Base-by-base conservation (phyloP, 2,888 invertebrate genomes). In the Biston stratarius region DNA sequence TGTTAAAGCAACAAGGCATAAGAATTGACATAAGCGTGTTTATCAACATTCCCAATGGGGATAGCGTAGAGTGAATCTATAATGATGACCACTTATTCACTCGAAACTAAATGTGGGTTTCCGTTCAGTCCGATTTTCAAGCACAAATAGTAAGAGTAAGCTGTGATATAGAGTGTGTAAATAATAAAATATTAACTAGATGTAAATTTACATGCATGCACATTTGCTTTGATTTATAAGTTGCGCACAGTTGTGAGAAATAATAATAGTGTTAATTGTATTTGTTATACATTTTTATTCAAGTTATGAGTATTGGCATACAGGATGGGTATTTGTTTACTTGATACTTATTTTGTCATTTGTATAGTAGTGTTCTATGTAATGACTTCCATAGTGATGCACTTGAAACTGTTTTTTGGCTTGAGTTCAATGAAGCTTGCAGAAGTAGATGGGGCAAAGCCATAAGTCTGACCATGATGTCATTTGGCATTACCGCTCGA, bases 101-200 rank as follows among this genome's bases (percentile, higher is more conserved):
- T 42, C 42, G n/a, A 42, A 11, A 42, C 44, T 44, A n/a, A 44
- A 11, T 47, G 47, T 48, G 47, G 33, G 34, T 51, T 58, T 36
- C 33, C 47, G 15, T 58, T 36, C 49, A 34, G 36, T 70, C 66
- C 42, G 58, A 59, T 71, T 53, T 62, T 67, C 51, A 57, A 58
- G 82, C 83, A 83, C 78, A 83, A 80, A 77, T 86, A 85, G 82
- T 86, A 86, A 87, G 84, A 87, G 77, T 88, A 86, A 90, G 92
- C 92, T 92, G 93, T 93, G 92, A 92, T 93, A 92, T 91, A 91
- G 89, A 83, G 89, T 87, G 88, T 92, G 89, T 92, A 90, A 88
- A 88, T 88, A 86, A 83, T 86, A 53, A 24, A 38, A 10, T 15
- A 38, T 53, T 53, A 85, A 80, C 79, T 77, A 77, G 73, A 71